Conservation (phyloP, 2,113 vertebrate genomes). For the Coregonus clupeaformis region DNA sequence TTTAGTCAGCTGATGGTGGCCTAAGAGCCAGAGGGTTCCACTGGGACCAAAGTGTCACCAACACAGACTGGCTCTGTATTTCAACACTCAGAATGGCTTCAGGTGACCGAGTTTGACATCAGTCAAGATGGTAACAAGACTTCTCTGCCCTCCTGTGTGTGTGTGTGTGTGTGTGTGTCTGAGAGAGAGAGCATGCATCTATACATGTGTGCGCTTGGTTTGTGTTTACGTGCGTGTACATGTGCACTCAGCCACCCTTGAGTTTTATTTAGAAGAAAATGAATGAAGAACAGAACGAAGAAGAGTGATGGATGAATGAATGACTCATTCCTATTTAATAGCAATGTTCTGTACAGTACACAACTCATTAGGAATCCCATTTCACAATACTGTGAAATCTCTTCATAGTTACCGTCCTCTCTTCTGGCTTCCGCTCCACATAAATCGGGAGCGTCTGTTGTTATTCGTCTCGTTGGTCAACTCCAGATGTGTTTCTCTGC, state of each 20-base stretch:
- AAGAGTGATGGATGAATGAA: no score
- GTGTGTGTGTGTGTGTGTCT: constrained; percentile 15
- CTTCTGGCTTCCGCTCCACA: no score
- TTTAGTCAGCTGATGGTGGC: constrained; percentile 37
- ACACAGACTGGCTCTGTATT: constrained; percentile 55
- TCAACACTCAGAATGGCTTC: constrained; percentile 56
- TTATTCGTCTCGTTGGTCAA: constrained; percentile 45
- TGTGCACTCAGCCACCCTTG: background rate
- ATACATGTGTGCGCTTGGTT: no score
- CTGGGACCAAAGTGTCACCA: constrained; percentile 54
- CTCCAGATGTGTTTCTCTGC: constrained; percentile 38
- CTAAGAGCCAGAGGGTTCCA: constrained; percentile 41
- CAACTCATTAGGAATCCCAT: no score
- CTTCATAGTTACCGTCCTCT: no score
- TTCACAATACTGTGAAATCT: no score
- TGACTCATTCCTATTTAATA: no score
- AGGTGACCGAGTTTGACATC: constrained; percentile 55
- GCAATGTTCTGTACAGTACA: no score
- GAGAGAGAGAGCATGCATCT: background rate
- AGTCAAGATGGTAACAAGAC: constrained; percentile 55
- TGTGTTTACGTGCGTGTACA: constrained; percentile 4
- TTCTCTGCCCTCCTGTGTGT: constrained; percentile 46
- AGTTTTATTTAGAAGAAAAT: background rate
- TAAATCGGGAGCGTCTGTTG: background rate
- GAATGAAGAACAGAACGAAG: background rate